A percentile compares a stretch with the other conserved stretches of the same genome.
Evolutionary conservation across 2,888 invertebrate species (phyloP).

Genomic region (Trachelus stipa): DNA sequence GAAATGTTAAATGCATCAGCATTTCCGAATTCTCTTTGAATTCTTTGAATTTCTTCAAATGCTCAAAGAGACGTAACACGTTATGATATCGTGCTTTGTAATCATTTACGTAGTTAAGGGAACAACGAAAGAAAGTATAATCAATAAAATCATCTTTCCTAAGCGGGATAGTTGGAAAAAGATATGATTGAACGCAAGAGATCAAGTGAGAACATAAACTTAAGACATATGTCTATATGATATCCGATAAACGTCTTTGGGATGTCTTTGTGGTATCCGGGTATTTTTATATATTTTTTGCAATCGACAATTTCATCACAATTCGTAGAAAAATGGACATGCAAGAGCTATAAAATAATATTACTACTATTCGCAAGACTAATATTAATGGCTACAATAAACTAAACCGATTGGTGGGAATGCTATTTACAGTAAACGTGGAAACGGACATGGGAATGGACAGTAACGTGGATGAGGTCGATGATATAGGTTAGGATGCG

Average conservation of each 20-base stretch:
- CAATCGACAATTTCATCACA: slow-evolving; percentile 38
- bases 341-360: slow-evolving; percentile 4
- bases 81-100: neutral
- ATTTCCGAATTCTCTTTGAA: neutral
- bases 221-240: too few species aligned
- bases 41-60: neutral
- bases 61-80: neutral
- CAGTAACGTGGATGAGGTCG: neutral
- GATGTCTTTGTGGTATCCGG: slow-evolving; percentile 9
- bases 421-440: slow-evolving; percentile 20
- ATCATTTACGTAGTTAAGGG: neutral
- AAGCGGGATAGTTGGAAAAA: neutral
- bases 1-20: neutral
- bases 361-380: neutral
- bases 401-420: slow-evolving; percentile 14
- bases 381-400: neutral
- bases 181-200: neutral
- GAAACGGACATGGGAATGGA: neutral
- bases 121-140: neutral
- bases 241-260: slow-evolving; percentile 5
- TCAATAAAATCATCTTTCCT: neutral
- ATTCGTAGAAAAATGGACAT: slow-evolving; percentile 43
- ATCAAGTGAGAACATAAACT: neutral
- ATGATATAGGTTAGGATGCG: neutral
- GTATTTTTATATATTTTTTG: slow-evolving; percentile 18